Conservation (phyloP, 2,797 vertebrate species). For the Falco biarmicus region DNA sequence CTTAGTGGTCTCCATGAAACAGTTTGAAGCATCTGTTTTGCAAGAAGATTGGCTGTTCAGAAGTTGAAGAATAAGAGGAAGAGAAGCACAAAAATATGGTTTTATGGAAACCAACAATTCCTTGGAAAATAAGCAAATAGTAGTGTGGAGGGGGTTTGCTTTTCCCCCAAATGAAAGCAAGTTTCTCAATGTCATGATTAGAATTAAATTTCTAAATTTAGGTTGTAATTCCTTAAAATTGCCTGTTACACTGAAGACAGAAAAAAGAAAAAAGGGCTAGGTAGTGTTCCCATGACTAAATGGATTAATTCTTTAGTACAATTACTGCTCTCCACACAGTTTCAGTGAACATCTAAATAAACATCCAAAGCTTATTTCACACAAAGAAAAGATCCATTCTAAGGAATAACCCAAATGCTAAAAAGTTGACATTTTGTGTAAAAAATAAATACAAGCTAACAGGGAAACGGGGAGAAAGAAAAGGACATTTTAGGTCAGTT, state of each 20-base stretch:
- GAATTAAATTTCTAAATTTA: constrained; percentile 32
- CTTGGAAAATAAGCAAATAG: not conserved
- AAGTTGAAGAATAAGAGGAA: not conserved
- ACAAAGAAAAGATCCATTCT: constrained; percentile 73
- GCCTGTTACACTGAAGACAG: constrained; percentile 54
- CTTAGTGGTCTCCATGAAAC: not conserved
- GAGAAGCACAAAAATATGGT: not conserved
- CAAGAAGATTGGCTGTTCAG: not conserved
- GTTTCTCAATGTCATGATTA: constrained; percentile 24
- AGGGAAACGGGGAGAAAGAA: constrained; percentile 57
- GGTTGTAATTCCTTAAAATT: constrained; percentile 57
- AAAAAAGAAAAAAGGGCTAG: constrained; percentile 63
- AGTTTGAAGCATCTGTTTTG: not conserved
- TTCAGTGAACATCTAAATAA: constrained; percentile 82
- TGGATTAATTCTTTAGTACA: constrained; percentile 85
- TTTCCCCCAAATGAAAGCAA: not conserved
- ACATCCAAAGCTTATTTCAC: constrained; percentile 80
- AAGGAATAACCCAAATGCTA: constrained; percentile 75
- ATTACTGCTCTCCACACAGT: constrained; percentile 78
- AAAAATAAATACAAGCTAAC: constrained; percentile 56
- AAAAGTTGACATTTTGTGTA: constrained; percentile 72
- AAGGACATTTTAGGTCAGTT: constrained; percentile 66
- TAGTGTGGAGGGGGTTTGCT: not conserved
- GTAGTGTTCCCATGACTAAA: constrained; percentile 84
- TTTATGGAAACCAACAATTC: rapidly evolving